Evolutionary conservation across 2,113 vertebrate species (phyloP), one percentile per base, ranked within the genome.

Genomic region (Crotophaga sulcirostris): DNA sequence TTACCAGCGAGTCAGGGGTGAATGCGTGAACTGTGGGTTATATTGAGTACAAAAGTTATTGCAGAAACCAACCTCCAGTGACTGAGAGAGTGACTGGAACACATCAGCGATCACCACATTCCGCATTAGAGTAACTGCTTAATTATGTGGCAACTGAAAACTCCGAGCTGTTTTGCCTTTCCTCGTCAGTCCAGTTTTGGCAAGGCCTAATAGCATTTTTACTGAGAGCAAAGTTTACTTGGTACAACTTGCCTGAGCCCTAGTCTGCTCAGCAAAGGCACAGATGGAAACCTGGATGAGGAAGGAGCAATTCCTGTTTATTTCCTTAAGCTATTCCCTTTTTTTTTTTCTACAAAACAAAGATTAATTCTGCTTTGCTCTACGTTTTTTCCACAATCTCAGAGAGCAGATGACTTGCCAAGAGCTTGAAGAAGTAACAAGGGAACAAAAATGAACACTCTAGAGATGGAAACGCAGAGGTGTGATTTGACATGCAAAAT

Each of bases 241-340:
- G 51, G n/a, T 51, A 56, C 36, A 60, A 15, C 36, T 69, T 73
- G 47, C 58, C 73, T 75, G 62, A 64, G 58, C 9, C 31, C 17
- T 69, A 19, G 13, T 44, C 38, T 73, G 11, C 60, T 93, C 38
- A 70, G 51, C 51, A 90, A 77, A 91, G 52, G 51, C 91, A 93
- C 54, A 91, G 78, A 93, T 44, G 67, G 75, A 74, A 80, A 19
- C 51, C 28, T 31, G 82, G 81, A 95, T 89, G 83, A 87, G 34
- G 62, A 87, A 87, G 66, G 45, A 94, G 59, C 56, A 85, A 86
- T 94, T 96, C 90, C 95, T 94, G 85, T 95, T 93, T 93, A 94
- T 85, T 96, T 94, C 63, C 91, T 77, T 76, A 63, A 85, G 23
- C 17, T 64, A 79, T 33, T 11, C 36, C 33, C 11, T 17, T 66